Base-by-base conservation (phyloP, 2,888 invertebrate genomes). In the Hypolimnas misippus region DNA sequence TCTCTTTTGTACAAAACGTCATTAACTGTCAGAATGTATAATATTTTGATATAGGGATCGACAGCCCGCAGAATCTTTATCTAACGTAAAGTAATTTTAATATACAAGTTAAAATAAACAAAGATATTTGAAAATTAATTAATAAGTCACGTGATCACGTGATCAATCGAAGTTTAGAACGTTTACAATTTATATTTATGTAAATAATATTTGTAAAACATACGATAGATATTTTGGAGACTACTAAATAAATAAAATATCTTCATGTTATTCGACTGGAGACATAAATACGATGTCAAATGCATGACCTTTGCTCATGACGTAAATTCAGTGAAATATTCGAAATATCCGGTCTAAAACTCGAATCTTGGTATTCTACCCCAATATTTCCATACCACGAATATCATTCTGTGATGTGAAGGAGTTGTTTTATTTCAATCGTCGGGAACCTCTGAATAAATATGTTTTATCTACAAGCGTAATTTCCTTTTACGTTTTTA, bases 231-330 rank as follows among this genome's bases (percentile, higher is more conserved):
- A 12, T 19, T 44, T 17, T 4, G 12, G 6, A 46, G 12, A 19
- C 10, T 21, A 12, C 19, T 46, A 21, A 12, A 21, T 46, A 46
- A 46, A 46, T 42, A 42, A 42, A 21, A 46, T 46, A 46, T 25
- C 6, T 29, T 14, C 14, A 29, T 8, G n/a, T 29, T 49, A 49
- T 29, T 29, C 25, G 29, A 8, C 25, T 14, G 10, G 25, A 49
- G 49, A 49, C 14, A 49, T 49, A 49, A 49, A 49, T 49, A 29
- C 29, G 49, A 14, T 49, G 49, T 49, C 49, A 49, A 14, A 29
- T 49, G 29, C 49, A 49, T 49, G 49, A 49, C n/a, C 14, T 49
- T 49, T 49, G 14, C 49, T 29, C 25, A 14, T 5, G 29, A 29
- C 49, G 49, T n/a, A 49, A 49, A n/a, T 7, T 29, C 25, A 19